phyloP scores from a whole-genome alignment of 1,140 invertebrate genomes.

The Saxidomus purpurata region DNA sequence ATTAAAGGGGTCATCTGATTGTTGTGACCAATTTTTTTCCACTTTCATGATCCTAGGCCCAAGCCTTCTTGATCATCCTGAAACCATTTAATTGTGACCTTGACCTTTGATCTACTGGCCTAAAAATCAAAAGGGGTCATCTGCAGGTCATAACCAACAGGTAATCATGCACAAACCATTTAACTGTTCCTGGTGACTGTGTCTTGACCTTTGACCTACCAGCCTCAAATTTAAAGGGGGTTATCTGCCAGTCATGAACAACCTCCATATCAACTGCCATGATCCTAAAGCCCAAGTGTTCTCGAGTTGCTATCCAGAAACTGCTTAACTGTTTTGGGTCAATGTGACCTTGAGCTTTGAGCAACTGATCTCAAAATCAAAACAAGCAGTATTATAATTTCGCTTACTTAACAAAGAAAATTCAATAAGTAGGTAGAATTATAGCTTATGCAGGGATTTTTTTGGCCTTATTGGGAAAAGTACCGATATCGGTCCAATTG shows the following conservation, averaged over 20 bases:
- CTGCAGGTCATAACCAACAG: too few species aligned
- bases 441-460: constrained; percentile 12
- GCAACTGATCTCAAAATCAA: constrained; percentile 20
- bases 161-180: background rate
- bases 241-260: constrained; percentile 25
- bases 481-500: constrained; percentile 24
- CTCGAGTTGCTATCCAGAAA: constrained; percentile 13
- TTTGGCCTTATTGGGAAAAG: constrained; percentile 14
- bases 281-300: constrained; percentile 6
- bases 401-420: constrained; percentile 6
- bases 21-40: background rate
- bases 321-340: constrained; percentile 13
- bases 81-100: too few species aligned
- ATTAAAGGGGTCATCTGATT: constrained; percentile 26
- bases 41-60: too few species aligned
- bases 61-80: too few species aligned
- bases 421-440: constrained; percentile 27
- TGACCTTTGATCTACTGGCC: too few species aligned
- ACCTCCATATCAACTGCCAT: constrained; percentile 18
- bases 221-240: constrained; percentile 20
- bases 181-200: constrained; percentile 14
- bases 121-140: background rate
- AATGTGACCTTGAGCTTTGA: constrained; percentile 16
- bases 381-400: constrained; percentile 22
- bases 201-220: constrained; percentile 18